Evolutionary conservation across 2,113 vertebrate genomes (phyloP).

Genomic region (Macquaria ambigua): DNA sequence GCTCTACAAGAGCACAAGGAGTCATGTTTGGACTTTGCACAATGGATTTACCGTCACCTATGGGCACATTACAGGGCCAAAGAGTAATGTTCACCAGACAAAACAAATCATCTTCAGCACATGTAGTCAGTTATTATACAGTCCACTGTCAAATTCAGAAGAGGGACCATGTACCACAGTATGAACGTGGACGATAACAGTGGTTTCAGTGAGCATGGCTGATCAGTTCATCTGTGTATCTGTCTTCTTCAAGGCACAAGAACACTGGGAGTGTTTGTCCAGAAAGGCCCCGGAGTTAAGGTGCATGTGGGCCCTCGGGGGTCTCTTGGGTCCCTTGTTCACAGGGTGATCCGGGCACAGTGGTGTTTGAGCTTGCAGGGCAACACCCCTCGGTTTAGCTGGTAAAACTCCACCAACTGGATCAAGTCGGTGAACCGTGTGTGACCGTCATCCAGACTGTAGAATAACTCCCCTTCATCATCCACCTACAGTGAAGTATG

Average conservation of each 20-base stretch:
- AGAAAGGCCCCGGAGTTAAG: slow-evolving; percentile 57
- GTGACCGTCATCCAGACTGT: slow-evolving; percentile 95
- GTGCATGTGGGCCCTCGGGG: slow-evolving; percentile 46
- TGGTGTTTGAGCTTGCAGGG: slow-evolving; percentile 98
- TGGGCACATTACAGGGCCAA: background rate
- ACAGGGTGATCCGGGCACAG: slow-evolving; percentile 91
- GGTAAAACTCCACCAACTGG: slow-evolving; percentile 98
- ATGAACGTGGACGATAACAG: slow-evolving; percentile 35
- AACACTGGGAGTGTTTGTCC: slow-evolving; percentile 65
- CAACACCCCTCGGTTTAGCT: slow-evolving; percentile 94
- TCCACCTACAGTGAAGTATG: slow-evolving; percentile 85
- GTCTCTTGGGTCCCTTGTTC: slow-evolving; percentile 70
- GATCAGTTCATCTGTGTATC: slow-evolving; percentile 41
- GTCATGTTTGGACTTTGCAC: slow-evolving; percentile 27
- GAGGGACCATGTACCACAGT: background rate
- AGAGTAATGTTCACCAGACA: slow-evolving; percentile 20
- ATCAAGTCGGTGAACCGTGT: slow-evolving; percentile 97
- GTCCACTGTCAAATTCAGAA: slow-evolving; percentile 29
- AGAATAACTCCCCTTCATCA: slow-evolving; percentile 91
- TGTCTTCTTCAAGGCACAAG: slow-evolving; percentile 78
- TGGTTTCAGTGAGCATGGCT: slow-evolving; percentile 60
- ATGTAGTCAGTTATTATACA: slow-evolving; percentile 28
- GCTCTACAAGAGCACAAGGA: slow-evolving; percentile 47
- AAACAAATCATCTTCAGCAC: slow-evolving; percentile 36
- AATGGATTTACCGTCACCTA: slow-evolving; percentile 13